Evolutionary conservation across 1,140 invertebrate species (phyloP), one percentile per base, ranked within the genome.

Genomic region (Coelopa frigida): DNA sequence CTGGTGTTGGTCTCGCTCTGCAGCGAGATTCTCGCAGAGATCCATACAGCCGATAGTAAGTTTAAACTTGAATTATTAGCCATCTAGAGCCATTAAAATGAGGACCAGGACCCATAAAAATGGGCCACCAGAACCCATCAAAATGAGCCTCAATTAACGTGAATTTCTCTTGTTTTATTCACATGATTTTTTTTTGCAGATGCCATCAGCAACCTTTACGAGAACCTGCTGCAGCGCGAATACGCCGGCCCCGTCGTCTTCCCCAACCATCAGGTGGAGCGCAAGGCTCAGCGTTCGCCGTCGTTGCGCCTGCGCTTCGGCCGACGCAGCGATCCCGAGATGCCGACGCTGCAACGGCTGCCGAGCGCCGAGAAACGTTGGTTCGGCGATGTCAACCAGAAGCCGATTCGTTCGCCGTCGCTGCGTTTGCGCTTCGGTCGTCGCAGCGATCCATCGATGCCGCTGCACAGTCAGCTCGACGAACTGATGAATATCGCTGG

Each of bases 201-300:
- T 42, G 46, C 60, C 7, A 54, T 67, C 11, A 58, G 44, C 47
- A 61, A 54, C 40, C 50, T 70, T 0, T 70, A 70, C 39, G 58
- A 69, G 17, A 67, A 59, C 44, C 35, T 70, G 20, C 49, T 70
- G 24, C 66, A 70, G 46, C 58, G 63, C 12, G 67, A 70, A 49
- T 68, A 69, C 41, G 56, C 63, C 21, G 66, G 59, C 0, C 66
- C 66, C 3, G 49, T 70, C 14, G 54, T 61, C 15, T 69, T 70
- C 47, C 63, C 63, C 23, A 62, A 73, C 8, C 82, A 84, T 61
- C 77, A 82, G 49, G 73, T 85, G 20, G 81, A 81, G 20, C 78
- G 83, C 53, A 85, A 85, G 68, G 81, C 81, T 5, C 79, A 81
- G 46, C 73, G 82, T 18, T 81, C 80, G 6, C 82, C 83, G 0